Evolutionary conservation across 1,140 invertebrate genomes (phyloP).

Genomic region (Anadara kagoshimensis): DNA sequence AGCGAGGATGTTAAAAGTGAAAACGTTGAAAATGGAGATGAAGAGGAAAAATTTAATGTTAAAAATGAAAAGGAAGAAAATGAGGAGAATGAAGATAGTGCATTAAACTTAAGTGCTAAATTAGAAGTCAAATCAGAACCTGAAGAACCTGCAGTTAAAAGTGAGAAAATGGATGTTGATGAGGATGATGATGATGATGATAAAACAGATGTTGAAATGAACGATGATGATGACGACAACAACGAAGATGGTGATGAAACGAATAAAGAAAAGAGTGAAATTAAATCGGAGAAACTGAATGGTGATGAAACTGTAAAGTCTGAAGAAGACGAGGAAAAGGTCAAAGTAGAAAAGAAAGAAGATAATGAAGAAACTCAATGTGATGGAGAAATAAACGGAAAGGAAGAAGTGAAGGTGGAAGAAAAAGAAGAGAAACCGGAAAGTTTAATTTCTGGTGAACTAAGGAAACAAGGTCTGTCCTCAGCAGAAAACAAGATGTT

Average conservation of each 20-base stretch:
- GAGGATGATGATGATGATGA: too few species aligned
- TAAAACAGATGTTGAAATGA: too few species aligned
- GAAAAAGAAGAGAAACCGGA: slow-evolving; percentile 48
- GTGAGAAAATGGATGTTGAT: slow-evolving; percentile 2
- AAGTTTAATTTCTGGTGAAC: not conserved
- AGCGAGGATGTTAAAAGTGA: slow-evolving; percentile 23
- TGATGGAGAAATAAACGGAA: slow-evolving; percentile 42
- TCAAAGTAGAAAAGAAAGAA: slow-evolving; percentile 37
- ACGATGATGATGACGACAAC: too few species aligned
- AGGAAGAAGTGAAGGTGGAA: slow-evolving; percentile 41
- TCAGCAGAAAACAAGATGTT: slow-evolving; percentile 1
- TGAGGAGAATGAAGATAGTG: not conserved
- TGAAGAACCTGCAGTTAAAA: slow-evolving; percentile 10
- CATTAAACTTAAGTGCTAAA: too few species aligned
- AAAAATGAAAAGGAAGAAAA: slow-evolving; percentile 4
- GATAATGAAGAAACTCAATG: slow-evolving; percentile 35
- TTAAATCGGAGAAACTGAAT: too few species aligned
- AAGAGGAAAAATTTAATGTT: not conserved
- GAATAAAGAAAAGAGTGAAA: too few species aligned
- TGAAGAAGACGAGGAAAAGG: slow-evolving; percentile 2
- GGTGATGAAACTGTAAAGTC: slow-evolving; percentile 11
- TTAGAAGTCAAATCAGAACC: not conserved
- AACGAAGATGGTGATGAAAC: too few species aligned
- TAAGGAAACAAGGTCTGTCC: not conserved
- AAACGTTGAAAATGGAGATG: slow-evolving; percentile 3